Evolutionary conservation across 2,888 invertebrate genomes (phyloP).

Genomic region (Gari tellinella): DNA sequence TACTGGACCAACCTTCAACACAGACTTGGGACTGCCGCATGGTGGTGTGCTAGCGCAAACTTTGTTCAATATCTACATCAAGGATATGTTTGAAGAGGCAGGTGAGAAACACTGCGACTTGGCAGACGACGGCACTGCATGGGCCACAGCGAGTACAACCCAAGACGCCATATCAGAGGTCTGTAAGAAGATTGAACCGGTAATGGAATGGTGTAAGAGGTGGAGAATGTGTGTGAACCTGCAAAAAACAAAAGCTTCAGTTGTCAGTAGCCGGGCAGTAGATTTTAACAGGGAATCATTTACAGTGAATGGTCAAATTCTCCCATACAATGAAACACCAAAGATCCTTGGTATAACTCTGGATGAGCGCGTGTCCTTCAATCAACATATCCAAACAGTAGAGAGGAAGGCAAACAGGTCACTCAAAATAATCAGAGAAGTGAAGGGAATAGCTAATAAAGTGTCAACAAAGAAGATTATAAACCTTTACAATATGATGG

Average conservation of each 20-base stretch:
- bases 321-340: background rate
- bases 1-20: slow-evolving; percentile 1
- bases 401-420: background rate
- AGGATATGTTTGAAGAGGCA: slow-evolving; percentile 12
- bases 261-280: too few relatives aligned
- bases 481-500: background rate
- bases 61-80: slow-evolving; percentile 11
- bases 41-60: slow-evolving; percentile 3
- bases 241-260: too few relatives aligned
- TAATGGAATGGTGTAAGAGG: background rate
- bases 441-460: background rate
- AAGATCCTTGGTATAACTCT: background rate
- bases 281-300: background rate
- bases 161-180: background rate
- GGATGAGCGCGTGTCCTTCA: background rate
- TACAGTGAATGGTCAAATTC: background rate
- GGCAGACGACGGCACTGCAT: slow-evolving; percentile 18
- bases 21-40: slow-evolving; percentile 6
- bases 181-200: background rate
- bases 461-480: background rate
- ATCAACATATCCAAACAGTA: background rate
- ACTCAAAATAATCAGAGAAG: background rate
- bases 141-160: slow-evolving; percentile 3
- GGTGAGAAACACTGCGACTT: slow-evolving; percentile 1
- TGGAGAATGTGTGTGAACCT: too few relatives aligned